Conservation (phyloP, 2,113 vertebrate genomes). For the Crocuta crocuta region DNA sequence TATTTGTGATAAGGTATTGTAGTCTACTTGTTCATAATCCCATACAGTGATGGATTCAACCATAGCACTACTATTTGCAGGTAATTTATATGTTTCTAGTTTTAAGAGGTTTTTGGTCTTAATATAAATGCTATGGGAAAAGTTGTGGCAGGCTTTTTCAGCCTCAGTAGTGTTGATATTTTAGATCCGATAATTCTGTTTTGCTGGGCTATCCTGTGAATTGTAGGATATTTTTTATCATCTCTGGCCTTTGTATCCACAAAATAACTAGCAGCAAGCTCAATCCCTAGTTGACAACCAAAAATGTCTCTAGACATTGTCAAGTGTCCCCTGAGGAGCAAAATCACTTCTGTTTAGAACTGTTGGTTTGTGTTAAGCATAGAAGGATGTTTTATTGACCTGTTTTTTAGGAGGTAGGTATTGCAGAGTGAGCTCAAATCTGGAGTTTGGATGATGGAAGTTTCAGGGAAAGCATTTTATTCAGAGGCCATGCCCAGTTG, state of each 20-base stretch:
- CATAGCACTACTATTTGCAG: background rate
- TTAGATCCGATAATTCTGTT: background rate
- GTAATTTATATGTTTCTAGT: background rate
- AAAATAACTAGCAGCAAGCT: background rate
- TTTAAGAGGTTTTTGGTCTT: conserved; percentile 29
- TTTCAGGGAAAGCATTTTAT: background rate
- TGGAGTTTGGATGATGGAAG: background rate
- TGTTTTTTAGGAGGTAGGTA: background rate
- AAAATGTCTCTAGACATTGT: background rate
- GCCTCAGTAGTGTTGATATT: background rate
- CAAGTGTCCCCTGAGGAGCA: background rate
- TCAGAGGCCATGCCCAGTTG: background rate
- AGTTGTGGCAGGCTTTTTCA: background rate
- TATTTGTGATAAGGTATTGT: conserved; percentile 9
- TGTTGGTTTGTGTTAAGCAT: background rate
- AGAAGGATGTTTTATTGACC: background rate
- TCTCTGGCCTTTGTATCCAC: background rate
- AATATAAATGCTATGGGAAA: background rate
- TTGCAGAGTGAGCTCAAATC: background rate
- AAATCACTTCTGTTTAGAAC: background rate
- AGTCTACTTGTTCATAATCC: conserved; percentile 4
- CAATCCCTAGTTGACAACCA: background rate
- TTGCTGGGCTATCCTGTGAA: background rate
- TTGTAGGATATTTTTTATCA: background rate
- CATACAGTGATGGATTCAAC: background rate